Base-by-base conservation (phyloP, 2,113 vertebrate genomes). In the Panurus biarmicus region DNA sequence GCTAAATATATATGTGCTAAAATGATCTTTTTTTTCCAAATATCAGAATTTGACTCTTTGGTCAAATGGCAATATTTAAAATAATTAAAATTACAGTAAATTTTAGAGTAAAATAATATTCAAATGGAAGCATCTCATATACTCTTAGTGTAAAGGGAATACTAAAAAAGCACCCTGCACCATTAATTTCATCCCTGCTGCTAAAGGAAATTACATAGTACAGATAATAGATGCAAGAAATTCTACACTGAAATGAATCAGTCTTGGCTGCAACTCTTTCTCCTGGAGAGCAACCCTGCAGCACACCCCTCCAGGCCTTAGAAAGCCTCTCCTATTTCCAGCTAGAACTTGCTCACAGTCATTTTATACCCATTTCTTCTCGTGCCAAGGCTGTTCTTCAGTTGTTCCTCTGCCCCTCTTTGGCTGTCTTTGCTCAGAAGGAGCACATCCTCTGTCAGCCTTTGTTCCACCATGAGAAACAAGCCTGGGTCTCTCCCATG, bases 211-310 rank as follows among this genome's bases (percentile, higher is more conserved):
- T 93, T 82, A 33, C 36, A 19, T 6, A 60, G 75, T 23, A 20
- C 31, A 45, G 77, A 89, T 87, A 81, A 91, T 56, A 64, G 44
- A 95, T 87, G 45, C 70, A 94, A 92, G 65, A 91, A 84, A 40
- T 64, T 48, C 21, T 44, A 3, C 31, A 15, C 26, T 84, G 65
- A 60, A 87, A 64, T 71, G n/a, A 94, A 40, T 60, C 73, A 77
- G 33, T n/a, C 61, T 89, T 90, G 73, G 87, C 87, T 89, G 33
- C 3, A 6, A 45, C 48, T 87, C 13, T 71, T 42, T 56, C 65
- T 84, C 16, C 47, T 51, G 80, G 60, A 69, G 76, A 47, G 26
- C 8, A 26, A 3, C 31, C 25, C 35, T 47, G 44, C 40, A 48
- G 61, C 28, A 33, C 61, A 48, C 3, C 36, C 56, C 36, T 69